Conservation (phyloP, 2,888 invertebrate genomes). For the Hypomecis punctinalis region DNA sequence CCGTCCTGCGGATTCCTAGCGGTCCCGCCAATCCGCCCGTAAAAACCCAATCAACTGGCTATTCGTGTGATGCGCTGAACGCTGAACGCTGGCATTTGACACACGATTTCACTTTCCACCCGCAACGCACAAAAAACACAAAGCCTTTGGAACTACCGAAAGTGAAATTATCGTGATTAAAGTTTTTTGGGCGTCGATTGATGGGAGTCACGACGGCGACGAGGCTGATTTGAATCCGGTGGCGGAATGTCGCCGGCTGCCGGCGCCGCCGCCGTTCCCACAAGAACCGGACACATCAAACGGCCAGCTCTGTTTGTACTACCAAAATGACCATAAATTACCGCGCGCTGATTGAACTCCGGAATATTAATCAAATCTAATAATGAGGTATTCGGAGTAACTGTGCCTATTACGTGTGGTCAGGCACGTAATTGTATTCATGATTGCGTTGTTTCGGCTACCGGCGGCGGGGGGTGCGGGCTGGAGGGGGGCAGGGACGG, state of each 20-base stretch:
- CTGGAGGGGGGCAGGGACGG: constrained; percentile 13
- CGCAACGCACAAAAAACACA: constrained; percentile 44
- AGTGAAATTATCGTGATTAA: constrained; percentile 43
- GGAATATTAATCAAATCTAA: constrained; percentile 43
- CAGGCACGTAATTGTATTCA: constrained; percentile 33
- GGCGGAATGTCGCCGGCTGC: constrained; percentile 13
- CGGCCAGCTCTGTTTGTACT: constrained; percentile 26
- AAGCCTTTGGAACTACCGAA: constrained; percentile 46
- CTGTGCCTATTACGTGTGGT: constrained; percentile 31
- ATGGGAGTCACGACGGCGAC: constrained; percentile 37
- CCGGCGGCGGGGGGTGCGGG: constrained; percentile 42
- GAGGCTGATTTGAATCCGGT: constrained; percentile 24
- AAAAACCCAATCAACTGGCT: constrained; percentile 75
- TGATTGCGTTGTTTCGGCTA: constrained; percentile 38
- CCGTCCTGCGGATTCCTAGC: constrained; percentile 62
- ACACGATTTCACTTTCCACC: constrained; percentile 67
- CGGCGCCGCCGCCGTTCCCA: constrained; percentile 33
- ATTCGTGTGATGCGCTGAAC: constrained; percentile 59
- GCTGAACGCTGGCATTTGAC: constrained; percentile 61
- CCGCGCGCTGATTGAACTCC: constrained; percentile 34
- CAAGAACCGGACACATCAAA: constrained; percentile 30
- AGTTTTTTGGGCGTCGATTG: constrained; percentile 38
- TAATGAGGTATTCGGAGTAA: constrained; percentile 40
- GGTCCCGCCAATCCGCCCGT: constrained; percentile 72
- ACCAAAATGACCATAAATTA: constrained; percentile 35